Evolutionary conservation across 2,113 vertebrate genomes (phyloP).

Genomic region (Nibea albiflora): DNA sequence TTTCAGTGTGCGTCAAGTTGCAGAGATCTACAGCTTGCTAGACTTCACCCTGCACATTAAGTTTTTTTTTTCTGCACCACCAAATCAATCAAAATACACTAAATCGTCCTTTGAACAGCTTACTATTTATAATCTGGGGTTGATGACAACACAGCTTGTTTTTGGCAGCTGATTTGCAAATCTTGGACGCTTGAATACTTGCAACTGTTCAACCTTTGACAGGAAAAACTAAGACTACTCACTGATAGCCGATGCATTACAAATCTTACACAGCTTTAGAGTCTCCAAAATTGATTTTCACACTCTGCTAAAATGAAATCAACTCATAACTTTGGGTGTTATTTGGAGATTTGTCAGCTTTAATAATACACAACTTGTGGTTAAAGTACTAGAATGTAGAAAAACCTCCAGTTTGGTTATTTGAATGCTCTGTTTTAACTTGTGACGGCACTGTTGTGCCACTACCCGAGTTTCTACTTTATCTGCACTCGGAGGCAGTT

Average conservation of each 20-base stretch:
- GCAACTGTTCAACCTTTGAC: background rate
- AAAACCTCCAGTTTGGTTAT: background rate
- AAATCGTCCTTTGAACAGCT: background rate
- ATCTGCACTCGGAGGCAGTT: conserved; percentile 23
- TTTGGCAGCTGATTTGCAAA: background rate
- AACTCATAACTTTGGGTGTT: background rate
- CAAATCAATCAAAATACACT: background rate
- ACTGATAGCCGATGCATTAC: background rate
- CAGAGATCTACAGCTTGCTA: background rate
- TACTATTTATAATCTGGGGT: background rate
- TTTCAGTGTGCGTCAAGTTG: background rate
- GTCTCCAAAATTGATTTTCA: background rate
- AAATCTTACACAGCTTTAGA: background rate
- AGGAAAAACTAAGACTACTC: background rate
- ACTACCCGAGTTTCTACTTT: conserved; percentile 3
- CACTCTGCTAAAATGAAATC: background rate
- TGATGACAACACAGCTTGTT: background rate
- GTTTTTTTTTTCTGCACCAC: background rate
- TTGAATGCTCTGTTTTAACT: background rate
- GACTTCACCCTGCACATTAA: background rate
- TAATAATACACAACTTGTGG: background rate
- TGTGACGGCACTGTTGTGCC: background rate
- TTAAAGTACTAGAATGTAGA: background rate
- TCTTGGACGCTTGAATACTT: background rate
- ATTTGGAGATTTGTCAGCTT: background rate